Base-by-base conservation (phyloP, 2,113 vertebrate genomes). In the Phyllopteryx taeniolatus region DNA sequence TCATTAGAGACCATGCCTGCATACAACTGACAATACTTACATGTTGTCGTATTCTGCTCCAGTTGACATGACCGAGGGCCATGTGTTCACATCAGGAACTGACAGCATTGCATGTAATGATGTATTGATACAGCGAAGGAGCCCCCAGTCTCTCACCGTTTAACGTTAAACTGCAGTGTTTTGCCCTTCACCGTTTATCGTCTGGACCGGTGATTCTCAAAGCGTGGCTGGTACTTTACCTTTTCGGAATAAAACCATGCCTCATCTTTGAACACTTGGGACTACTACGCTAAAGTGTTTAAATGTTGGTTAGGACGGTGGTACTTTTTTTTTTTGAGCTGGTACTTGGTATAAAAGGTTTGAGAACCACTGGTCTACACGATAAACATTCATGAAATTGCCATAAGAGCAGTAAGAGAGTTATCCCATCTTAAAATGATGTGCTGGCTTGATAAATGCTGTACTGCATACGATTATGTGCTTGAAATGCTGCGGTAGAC, bases 21-120 rank as follows among this genome's bases (percentile, higher is more conserved):
- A 71, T 66, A 69, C 66, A 57, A 27, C 72, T 73, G 70, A 22
- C 42, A 73, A 71, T 61, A 39, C 70, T 54, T 4, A 49, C 46
- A 56, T 74, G 77, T 71, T 71, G 65, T 81, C 79, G 65, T 56
- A 70, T 65, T 66, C 67, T 54, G 67, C 61, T 39, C 35, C 78
- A 83, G 66, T 60, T 79, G 77, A 79, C 74, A 68, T 39, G 74
- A 43, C 73, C 56, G 57, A 22, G 8, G 68, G 67, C 80, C 71
- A 83, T 78, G 76, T 74, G 79, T 80, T 88, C 76, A 81, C 73
- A 82, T 73, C 57, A 78, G 74, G 72, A n/a, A 5, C 79, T 76
- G 42, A 83, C 60, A 84, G 82, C 77, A 78, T 80, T 86, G 84
- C 56, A 79, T 80, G 76, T 77, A 39, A 6, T 39, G 81, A 76